These are phyloP conservation scores for Oplegnathus fasciatus DNA, from an alignment of 2,113 vertebrate species.

Conservation along the genomic window DNA sequence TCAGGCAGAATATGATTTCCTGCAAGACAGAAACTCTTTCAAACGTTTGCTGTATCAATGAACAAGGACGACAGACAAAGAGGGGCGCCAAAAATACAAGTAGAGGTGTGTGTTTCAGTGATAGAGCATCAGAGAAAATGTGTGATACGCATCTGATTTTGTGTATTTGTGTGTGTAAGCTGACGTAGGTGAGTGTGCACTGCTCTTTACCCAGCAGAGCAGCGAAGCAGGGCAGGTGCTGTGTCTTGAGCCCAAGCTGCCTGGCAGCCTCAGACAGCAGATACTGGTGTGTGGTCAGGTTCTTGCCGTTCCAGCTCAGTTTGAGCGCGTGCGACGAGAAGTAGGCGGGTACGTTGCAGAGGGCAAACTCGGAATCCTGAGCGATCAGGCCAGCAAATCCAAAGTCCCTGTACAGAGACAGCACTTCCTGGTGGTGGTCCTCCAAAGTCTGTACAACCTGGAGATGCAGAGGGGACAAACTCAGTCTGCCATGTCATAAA, in stretches of 20 bases:
- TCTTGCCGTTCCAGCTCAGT: constrained; percentile 96
- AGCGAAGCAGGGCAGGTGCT: constrained; percentile 93
- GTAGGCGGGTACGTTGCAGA: constrained; percentile 93
- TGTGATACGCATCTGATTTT: background rate
- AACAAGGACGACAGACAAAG: background rate
- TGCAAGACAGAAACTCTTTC: constrained; percentile 65
- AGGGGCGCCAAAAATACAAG: background rate
- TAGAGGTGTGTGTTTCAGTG: background rate
- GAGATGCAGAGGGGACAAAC: constrained; percentile 1
- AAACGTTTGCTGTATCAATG: constrained; percentile 32
- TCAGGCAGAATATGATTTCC: constrained; percentile 96
- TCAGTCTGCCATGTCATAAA: background rate
- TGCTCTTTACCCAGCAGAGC: constrained; percentile 89
- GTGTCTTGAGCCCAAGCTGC: constrained; percentile 91
- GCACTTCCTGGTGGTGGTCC: constrained; percentile 95
- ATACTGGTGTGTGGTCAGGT: constrained; percentile 94
- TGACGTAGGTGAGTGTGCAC: background rate
- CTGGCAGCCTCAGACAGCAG: constrained; percentile 93
- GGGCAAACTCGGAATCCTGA: constrained; percentile 93
- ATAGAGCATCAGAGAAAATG: background rate
- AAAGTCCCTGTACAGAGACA: constrained; percentile 92
- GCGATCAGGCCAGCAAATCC: constrained; percentile 94
- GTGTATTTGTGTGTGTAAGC: background rate
- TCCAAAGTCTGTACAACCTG: constrained; percentile 95
- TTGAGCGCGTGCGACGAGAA: constrained; percentile 94